Evolutionary conservation across 2,113 vertebrate genomes (phyloP), one percentile per base, ranked within the genome.

Genomic region (Aythya baeri): DNA sequence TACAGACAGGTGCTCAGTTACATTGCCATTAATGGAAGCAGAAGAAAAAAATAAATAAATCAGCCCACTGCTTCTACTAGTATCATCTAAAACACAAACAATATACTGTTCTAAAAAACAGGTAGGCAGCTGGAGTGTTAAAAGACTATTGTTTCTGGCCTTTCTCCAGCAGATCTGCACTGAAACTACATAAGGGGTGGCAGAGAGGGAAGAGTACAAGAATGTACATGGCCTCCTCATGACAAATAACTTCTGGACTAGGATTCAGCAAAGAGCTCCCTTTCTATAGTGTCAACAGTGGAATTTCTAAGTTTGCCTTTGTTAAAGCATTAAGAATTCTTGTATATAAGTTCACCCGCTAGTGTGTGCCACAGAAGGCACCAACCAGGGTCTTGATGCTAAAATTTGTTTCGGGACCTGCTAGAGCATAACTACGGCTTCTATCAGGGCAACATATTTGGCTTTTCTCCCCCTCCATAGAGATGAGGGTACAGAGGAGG

Each of bases 341-440:
- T 50, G 9, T 31, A 50, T 44, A 44, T 29, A 36, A 9, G 43
- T 23, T 34, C 36, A 82, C 7, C 16, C 46, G 21, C 32, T 32
- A 32, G 9, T 0, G 0, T 29, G 50, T 61, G 38, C 22, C 38
- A 46, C 3, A 18, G 67, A n/a, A 75, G 17, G n/a, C 17, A n/a
- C 29, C 0, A 27, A 31, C 32, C 0, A 27, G 26, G 50, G 38
- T 65, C 59, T 41, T 54, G 31, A 55, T 68, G 16, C 27, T 76
- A 11, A 36, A 65, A 1, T 6, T 67, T 44, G 58, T 12, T 4
- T 46, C 10, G 22, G 31, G 34, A 79, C 5, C 27, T 59, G 58
- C 31, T 70, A 63, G 32, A 70, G 23, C 36, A 50, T 17, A 36
- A 41, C 23, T 44, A 6, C 13, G 15, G 20, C 57, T 78, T 73